Percentiles rank a stretch among this genome's conserved stretches.
These are phyloP conservation scores for Chloropsis hardwickii DNA, from an alignment of 2,113 vertebrate species.

Conservation along the genomic window DNA sequence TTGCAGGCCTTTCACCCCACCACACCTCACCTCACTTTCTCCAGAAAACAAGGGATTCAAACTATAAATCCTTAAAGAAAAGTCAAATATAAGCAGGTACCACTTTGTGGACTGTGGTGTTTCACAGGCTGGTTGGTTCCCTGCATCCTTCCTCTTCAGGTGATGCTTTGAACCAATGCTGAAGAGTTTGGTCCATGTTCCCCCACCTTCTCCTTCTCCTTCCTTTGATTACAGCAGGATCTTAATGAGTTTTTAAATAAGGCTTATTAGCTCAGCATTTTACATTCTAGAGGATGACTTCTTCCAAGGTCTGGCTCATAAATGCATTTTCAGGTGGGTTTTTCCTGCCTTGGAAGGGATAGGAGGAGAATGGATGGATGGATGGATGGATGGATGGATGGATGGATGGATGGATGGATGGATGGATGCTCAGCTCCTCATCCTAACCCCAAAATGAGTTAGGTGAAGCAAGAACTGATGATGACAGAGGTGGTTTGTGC, in stretches of 20 bases:
- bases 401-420: not conserved
- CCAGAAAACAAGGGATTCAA: not conserved
- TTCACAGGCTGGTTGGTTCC: not conserved
- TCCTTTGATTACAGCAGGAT: not conserved
- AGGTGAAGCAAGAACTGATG: not conserved
- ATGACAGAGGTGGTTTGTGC: not conserved
- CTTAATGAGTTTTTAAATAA: not conserved
- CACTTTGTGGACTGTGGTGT: not conserved
- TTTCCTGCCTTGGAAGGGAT: not conserved
- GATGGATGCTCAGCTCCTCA: not conserved
- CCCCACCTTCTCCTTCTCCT: not conserved
- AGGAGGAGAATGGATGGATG: not conserved
- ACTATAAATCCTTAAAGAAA: not conserved
- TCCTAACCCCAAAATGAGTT: not conserved
- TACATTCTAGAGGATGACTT: not conserved
- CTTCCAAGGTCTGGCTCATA: not conserved
- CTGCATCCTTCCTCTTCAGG: not conserved
- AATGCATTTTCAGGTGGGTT: not conserved
- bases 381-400: not conserved
- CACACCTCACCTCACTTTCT: not conserved
- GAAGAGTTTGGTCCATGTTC: not conserved
- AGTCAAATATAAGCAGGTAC: not conserved
- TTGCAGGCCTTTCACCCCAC: accelerated
- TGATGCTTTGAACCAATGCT: not conserved
- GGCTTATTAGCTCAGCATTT: not conserved